phyloP scores from a whole-genome alignment of 2,797 vertebrate genomes.

The Parauchenoglanis punctatus region DNA sequence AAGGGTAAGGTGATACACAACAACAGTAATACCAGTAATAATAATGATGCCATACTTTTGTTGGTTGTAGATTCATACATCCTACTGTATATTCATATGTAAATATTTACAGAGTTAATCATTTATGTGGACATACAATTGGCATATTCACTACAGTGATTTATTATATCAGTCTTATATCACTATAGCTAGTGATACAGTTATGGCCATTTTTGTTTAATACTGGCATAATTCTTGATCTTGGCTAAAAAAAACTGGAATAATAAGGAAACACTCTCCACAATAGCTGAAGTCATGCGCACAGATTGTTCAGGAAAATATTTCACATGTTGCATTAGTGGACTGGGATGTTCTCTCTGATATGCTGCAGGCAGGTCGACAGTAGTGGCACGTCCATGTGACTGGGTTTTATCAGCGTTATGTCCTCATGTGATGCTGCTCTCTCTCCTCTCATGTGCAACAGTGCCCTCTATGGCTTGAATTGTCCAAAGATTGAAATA shows the following conservation, averaged over 20 bases:
- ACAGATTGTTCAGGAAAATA: background rate
- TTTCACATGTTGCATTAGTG: background rate
- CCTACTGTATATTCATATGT: background rate
- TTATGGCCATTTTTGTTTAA: background rate
- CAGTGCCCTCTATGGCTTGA: slow-evolving; percentile 59
- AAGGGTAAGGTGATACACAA: background rate
- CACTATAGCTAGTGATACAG: background rate
- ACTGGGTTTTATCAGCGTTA: slow-evolving; percentile 3
- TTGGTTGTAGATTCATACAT: background rate
- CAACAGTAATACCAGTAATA: background rate
- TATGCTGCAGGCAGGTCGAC: background rate
- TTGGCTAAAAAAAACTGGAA: background rate
- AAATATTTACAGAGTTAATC: background rate
- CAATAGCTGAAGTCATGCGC: background rate
- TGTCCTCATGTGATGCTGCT: background rate
- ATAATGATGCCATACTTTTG: background rate
- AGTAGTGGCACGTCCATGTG: background rate
- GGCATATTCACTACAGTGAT: no score
- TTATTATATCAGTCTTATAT: background rate
- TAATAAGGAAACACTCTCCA: background rate
- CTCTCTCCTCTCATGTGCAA: slow-evolving; percentile 59
- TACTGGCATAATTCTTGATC: background rate
- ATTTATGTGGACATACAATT: background rate
- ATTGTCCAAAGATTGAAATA: slow-evolving; percentile 58
- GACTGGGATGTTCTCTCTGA: background rate